A percentile compares a stretch with the other conserved stretches of the same genome.
Conservation (phyloP, 2,797 vertebrate species). For the Lutjanus campechanus region DNA sequence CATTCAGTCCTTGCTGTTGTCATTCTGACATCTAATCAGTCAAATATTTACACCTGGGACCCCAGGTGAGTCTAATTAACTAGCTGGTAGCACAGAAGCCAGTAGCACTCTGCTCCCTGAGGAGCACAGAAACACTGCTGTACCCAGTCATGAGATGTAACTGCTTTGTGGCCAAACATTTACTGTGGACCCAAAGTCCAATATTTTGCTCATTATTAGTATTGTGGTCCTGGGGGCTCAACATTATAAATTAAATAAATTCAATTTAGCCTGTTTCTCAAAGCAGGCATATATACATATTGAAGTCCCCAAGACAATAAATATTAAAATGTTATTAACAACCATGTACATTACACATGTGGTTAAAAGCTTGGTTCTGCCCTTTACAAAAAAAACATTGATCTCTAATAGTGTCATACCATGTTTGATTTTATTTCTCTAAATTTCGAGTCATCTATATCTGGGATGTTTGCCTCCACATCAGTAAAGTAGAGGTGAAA, state of each 20-base stretch:
- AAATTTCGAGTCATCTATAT: neutral
- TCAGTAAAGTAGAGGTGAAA: neutral
- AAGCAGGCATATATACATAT: neutral
- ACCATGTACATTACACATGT: neutral
- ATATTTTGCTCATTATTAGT: slow-evolving; percentile 25
- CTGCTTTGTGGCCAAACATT: slow-evolving; percentile 13
- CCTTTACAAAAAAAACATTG: neutral
- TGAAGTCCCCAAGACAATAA: neutral
- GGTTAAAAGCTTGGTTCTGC: neutral
- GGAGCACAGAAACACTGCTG: slow-evolving; percentile 18
- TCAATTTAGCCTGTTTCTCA: neutral
- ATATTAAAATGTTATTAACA: neutral
- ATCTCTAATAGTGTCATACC: neutral
- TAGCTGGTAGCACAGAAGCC: slow-evolving; percentile 23
- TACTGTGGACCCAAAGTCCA: slow-evolving; percentile 13
- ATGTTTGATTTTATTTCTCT: neutral
- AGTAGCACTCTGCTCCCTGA: slow-evolving; percentile 43
- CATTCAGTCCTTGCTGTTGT: slow-evolving; percentile 21
- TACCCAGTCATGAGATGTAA: neutral
- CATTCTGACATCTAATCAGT: slow-evolving; percentile 44
- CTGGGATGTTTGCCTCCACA: neutral
- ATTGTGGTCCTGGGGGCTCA: slow-evolving; percentile 19
- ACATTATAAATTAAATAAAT: neutral
- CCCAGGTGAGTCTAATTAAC: slow-evolving; percentile 53
- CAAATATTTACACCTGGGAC: slow-evolving; percentile 39